A percentile compares a stretch with the other conserved stretches of the same genome.
These are phyloP conservation scores for Cossypha heuglini DNA, from an alignment of 2,797 vertebrate species.

Conservation along the genomic window DNA sequence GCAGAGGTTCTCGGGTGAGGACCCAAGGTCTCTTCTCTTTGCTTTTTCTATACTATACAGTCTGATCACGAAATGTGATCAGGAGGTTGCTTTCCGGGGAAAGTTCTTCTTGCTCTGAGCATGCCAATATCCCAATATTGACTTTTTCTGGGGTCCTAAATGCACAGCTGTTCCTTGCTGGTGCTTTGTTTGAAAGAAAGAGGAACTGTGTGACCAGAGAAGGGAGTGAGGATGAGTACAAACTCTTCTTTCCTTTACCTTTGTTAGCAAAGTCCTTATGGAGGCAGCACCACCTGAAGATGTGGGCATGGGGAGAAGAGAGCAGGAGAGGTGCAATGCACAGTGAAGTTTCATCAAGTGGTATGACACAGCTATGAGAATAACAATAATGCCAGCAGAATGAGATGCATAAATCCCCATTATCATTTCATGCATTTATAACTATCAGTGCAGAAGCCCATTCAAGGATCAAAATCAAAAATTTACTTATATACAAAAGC, in stretches of 20 bases:
- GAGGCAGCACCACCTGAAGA: not conserved
- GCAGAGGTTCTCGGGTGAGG: not conserved
- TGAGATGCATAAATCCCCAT: accelerated
- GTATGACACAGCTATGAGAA: not conserved
- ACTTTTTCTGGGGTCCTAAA: not conserved
- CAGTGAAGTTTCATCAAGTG: not conserved
- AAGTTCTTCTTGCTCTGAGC: not conserved
- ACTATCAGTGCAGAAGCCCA: not conserved
- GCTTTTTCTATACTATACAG: not conserved
- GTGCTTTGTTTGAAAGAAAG: not conserved
- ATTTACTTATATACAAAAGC: not conserved
- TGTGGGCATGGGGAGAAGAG: not conserved
- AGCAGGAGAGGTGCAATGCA: not conserved
- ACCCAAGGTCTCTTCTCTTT: not conserved
- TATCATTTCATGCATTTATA: not conserved
- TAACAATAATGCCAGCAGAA: not conserved
- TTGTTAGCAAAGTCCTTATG: not conserved
- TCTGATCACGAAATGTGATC: not conserved
- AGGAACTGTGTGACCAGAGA: not conserved
- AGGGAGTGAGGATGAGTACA: not conserved
- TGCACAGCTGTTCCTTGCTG: not conserved
- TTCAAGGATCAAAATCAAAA: not conserved
- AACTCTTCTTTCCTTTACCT: not conserved
- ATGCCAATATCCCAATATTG: not conserved
- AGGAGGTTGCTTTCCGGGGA: not conserved